Base-by-base conservation (phyloP, 2,113 vertebrate genomes). In the Sander vitreus region DNA sequence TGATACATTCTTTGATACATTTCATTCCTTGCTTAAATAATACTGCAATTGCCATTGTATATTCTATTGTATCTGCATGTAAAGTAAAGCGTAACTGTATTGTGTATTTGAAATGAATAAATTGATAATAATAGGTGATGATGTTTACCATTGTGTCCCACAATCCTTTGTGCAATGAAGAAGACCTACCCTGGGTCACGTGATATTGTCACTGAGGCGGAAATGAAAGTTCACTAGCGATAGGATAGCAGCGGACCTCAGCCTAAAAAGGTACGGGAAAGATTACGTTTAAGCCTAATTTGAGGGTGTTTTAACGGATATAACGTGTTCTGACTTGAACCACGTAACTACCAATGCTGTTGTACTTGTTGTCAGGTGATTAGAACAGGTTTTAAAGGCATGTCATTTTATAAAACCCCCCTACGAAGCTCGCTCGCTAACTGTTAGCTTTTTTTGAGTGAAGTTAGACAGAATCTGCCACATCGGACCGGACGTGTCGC, bases 221-320 rank as follows among this genome's bases (percentile, higher is more conserved):
- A 95, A 95, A 94, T 95, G 92, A 94, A 94, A 94, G 91, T 94
- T 93, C 78, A 87, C 54, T 89, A 90, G 84, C 88, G 74, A 89
- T 6, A 33, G 33, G 30, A 33, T 79, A 85, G 62, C 87, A 81
- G 81, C 81, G 86, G 89, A 92, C 25, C 87, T 72, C 89, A 87
- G 90, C 91, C 73, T 84, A 92, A 53, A 85, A 94, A 94, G 95
- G 95, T 95, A 94, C 27, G 88, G 15, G 6, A 60, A 83, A 73
- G 45, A 79, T 23, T 23, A 14, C 65, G 18, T 63, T 53, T 23
- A 72, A 65, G 21, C 50, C 18, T 36, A 3, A 25, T 9, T 33
- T 33, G 19, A 72, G 1, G 0, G 6, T 18, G 57, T 80, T 90
- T 86, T 68, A 80, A 4, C 18, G 1, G 57, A 13, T 13, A 1